Percentiles rank a stretch among this genome's conserved stretches.
Conservation (phyloP, 2,888 invertebrate species). For the Drosophila neutralis region DNA sequence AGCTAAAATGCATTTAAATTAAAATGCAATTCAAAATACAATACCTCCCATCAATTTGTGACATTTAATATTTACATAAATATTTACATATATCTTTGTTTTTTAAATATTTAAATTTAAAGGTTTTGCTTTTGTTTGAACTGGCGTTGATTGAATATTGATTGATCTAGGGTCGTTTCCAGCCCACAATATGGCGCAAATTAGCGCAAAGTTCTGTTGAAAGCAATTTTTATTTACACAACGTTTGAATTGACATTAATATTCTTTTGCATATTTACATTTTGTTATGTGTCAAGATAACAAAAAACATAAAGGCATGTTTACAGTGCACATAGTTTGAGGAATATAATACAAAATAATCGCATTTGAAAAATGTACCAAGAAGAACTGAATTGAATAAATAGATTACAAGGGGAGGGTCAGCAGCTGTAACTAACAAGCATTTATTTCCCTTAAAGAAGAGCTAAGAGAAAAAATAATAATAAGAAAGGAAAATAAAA, state of each 20-base stretch:
- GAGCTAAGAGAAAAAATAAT: background rate
- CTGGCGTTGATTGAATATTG: constrained; percentile 15
- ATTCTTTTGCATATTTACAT: constrained; percentile 20
- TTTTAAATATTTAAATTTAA: background rate
- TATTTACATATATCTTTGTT: background rate
- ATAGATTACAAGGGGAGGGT: background rate
- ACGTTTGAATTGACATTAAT: constrained; percentile 13
- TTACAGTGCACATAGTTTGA: background rate
- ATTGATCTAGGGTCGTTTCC: constrained; percentile 32
- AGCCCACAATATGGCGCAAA: constrained; percentile 46
- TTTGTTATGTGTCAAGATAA: constrained; percentile 1
- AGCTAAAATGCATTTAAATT: constrained; percentile 56
- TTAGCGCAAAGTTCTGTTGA: constrained; percentile 36
- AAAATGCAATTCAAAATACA: constrained; percentile 40
- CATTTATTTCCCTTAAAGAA: background rate
- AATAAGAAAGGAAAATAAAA: background rate
- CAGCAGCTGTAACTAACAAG: background rate
- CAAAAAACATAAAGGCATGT: background rate
- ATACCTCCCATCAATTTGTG: constrained; percentile 18
- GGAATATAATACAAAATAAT: background rate
- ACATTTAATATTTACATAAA: constrained; percentile 17
- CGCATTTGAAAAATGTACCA: background rate
- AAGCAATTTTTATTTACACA: constrained; percentile 4
- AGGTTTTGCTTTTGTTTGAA: background rate
- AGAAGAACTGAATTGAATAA: background rate